Evolutionary conservation across 2,888 invertebrate species (phyloP), one percentile per base, ranked within the genome.

Genomic region (Polydrusus cervinus): DNA sequence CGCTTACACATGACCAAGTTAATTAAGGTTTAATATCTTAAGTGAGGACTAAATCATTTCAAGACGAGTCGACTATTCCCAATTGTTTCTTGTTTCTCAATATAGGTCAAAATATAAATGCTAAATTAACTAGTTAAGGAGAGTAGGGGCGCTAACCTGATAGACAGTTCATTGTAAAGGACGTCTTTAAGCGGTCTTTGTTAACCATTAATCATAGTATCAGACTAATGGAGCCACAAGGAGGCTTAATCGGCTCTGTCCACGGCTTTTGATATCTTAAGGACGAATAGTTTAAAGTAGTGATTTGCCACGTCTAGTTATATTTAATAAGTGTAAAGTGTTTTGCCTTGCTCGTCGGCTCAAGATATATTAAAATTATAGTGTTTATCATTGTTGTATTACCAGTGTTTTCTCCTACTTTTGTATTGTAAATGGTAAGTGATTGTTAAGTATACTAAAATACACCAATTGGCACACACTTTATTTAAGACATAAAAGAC

Each of bases 181-280:
- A 74, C 66, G 67, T 77, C 74, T 67, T 77, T 71, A 77, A 74
- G 77, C 74, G 67, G 71, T 71, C 76, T 74, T 76, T 77, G 74
- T 74, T 74, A 74, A 74, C 74, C 77, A 77, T 77, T 77, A 77
- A 77, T 77, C 77, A 77, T 77, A 71, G 77, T 74, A 77, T 77
- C 71, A 71, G 71, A 68, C 77, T 77, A 77, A 77, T 77, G 74
- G 77, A 74, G 74, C 77, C 71, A 76, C 77, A 71, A 71, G 68
- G 70, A 53, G 51, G 70, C 69, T 66, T 73, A 76, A 76, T 76
- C 73, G 73, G 70, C 73, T 70, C 70, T 76, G 76, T 76, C 73
- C 76, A 76, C 73, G 73, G 66, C 71, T 71, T 74, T 71, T 76
- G 66, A 73, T 76, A 74, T 74, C 72, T 76, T 76, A 57, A 67